Evolutionary conservation across 2,888 invertebrate genomes (phyloP), one percentile per base, ranked within the genome.

Genomic region (Limnephilus marmoratus): DNA sequence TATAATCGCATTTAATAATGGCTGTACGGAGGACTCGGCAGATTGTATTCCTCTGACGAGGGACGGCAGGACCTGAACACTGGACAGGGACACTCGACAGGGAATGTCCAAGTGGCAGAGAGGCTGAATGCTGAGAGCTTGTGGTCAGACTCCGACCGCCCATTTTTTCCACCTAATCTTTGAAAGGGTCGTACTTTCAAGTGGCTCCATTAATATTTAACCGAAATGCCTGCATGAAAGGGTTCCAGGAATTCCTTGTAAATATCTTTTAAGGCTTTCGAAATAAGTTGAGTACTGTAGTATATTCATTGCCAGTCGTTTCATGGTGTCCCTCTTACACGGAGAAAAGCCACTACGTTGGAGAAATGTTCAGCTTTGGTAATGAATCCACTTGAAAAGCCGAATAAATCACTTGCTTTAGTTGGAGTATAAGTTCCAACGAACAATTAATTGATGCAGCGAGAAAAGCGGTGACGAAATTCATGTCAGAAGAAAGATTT

Each of bases 131-230:
- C 31, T n/a, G 87, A 31, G 80, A 89, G 81, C 68, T 80, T 80
- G 88, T 34, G 88, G 88, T 89, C 29, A 80, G 41, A 31, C 31
- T 87, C 34, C 88, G 53, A 31, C 89, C 68, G 37, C 41, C 82
- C 49, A n/a, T 53, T 83, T 90, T 90, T 85, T 90, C 90, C 85
- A 31, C 31, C 83, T 90, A 85, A 90, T 90, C 90, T 90, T 85
- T 83, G 49, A 85, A 90, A 90, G 90, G 90, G 90, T 90, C 83
- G 85, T 90, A 68, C 80, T 80, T 80, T 89, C 68, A 90, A 90
- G 90, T 85, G 90, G 85, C 85, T 85, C 53, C 90, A 90, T 90
- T 90, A 90, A 90, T 90, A 90, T 90, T 90, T 90, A 85, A 90
- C 85, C 85, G 31, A 34, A 83, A 53, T 85, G 90, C 85, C 15